Conservation (phyloP, 2,888 invertebrate species). For the Euplagia quadripunctaria region DNA sequence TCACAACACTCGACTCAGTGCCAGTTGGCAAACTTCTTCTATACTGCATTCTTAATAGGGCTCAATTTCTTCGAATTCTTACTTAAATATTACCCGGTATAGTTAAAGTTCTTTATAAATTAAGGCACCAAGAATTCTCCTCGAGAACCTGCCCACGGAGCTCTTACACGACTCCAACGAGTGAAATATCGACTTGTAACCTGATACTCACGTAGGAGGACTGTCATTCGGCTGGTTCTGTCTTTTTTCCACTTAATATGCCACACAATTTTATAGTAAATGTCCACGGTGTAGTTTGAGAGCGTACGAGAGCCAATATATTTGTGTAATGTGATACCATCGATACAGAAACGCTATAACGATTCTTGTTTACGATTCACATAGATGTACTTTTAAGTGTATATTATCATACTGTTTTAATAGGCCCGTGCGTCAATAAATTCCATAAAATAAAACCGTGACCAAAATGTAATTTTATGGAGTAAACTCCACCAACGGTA, state of each 20-base stretch:
- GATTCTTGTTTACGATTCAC: conserved; percentile 7
- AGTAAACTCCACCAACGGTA: background rate
- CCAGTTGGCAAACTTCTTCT: background rate
- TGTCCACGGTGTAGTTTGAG: conserved; percentile 11
- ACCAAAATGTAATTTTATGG: background rate
- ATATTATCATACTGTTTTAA: background rate
- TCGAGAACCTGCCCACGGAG: conserved; percentile 18
- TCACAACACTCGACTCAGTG: background rate
- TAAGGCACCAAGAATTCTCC: conserved; percentile 20
- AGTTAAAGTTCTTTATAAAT: conserved; percentile 35
- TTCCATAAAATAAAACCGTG: background rate
- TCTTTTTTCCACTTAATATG: conserved; percentile 25
- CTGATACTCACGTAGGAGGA: conserved; percentile 56
- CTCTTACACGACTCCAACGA: conserved; percentile 44
- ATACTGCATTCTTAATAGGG: background rate
- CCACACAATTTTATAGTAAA: conserved; percentile 18
- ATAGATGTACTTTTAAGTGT: background rate
- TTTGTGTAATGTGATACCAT: conserved; percentile 18
- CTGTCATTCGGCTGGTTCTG: conserved; percentile 38
- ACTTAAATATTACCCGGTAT: background rate
- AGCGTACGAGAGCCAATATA: conserved; percentile 10
- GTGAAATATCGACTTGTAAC: conserved; percentile 63
- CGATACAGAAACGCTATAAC: conserved; percentile 1
- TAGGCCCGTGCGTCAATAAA: background rate
- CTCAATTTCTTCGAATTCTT: background rate